Conservation (phyloP, 2,797 vertebrate genomes). For the Hypotaenidia philippensis region DNA sequence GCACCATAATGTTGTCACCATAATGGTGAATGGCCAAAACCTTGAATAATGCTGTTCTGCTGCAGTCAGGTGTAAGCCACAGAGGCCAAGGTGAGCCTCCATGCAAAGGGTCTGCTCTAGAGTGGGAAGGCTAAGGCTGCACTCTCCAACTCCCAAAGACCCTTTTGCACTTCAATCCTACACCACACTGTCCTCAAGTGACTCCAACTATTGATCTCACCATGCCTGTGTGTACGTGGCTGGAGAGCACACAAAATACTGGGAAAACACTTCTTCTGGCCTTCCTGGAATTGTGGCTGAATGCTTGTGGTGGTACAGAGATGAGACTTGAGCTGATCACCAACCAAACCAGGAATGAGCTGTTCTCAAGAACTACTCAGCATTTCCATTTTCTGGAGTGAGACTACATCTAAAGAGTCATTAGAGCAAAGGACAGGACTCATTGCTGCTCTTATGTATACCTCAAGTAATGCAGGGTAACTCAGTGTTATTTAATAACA, state of each 20-base stretch:
- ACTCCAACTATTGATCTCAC: neutral
- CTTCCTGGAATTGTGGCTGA: neutral
- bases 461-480: neutral
- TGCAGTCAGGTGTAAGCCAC: accelerated
- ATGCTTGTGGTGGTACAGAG: neutral
- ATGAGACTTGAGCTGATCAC: neutral
- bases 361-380: neutral
- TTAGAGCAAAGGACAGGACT: neutral
- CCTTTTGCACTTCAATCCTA: neutral
- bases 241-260: neutral
- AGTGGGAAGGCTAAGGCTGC: neutral
- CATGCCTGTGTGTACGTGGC: neutral
- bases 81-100: accelerated
- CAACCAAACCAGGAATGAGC: neutral
- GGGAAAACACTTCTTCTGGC: neutral
- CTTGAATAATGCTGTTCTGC: neutral
- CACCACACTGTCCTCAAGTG: neutral
- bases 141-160: neutral
- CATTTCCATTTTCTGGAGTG: neutral
- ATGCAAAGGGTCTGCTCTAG: neutral
- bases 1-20: neutral
- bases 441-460: neutral
- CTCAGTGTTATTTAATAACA: slow-evolving; percentile 30
- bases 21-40: neutral
- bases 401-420: neutral